Conservation (phyloP, 2,113 vertebrate genomes). For the Apistogramma diplotaenia region DNA sequence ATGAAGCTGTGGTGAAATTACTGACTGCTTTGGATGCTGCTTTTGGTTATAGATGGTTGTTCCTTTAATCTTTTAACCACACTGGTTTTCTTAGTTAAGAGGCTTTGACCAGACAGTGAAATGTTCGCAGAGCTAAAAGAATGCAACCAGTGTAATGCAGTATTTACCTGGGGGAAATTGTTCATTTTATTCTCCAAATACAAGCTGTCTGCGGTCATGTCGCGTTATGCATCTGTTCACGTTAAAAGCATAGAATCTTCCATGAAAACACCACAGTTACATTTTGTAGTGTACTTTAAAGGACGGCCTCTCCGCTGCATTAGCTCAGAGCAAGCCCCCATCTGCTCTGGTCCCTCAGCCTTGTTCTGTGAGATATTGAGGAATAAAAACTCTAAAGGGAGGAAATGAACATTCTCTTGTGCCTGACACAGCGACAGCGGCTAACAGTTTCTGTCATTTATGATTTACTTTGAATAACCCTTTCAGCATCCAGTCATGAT, state of each 20-base stretch:
- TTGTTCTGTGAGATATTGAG: not conserved
- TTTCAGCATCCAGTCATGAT: not conserved
- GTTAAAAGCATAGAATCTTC: not conserved
- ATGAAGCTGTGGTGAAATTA: not conserved
- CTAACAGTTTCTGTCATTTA: not conserved
- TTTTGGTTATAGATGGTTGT: not conserved
- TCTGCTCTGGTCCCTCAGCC: conserved; percentile 8
- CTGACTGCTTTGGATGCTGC: not conserved
- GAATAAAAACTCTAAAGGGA: not conserved
- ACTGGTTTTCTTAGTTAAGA: not conserved
- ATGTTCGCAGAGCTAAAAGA: not conserved
- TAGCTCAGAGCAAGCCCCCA: conserved; percentile 10
- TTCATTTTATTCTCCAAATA: not conserved
- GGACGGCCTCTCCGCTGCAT: not conserved
- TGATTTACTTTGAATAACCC: not conserved
- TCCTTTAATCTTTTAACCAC: not conserved
- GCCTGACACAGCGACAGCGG: not conserved
- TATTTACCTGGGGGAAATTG: not conserved
- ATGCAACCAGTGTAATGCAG: not conserved
- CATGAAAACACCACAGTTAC: not conserved
- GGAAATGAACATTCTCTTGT: not conserved
- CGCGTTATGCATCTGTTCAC: not conserved
- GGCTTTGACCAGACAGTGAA: not conserved
- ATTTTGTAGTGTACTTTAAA: not conserved
- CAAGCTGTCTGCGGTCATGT: not conserved